phyloP scores from a whole-genome alignment of 2,888 invertebrate genomes.

The Cylindroiulus punctatus region DNA sequence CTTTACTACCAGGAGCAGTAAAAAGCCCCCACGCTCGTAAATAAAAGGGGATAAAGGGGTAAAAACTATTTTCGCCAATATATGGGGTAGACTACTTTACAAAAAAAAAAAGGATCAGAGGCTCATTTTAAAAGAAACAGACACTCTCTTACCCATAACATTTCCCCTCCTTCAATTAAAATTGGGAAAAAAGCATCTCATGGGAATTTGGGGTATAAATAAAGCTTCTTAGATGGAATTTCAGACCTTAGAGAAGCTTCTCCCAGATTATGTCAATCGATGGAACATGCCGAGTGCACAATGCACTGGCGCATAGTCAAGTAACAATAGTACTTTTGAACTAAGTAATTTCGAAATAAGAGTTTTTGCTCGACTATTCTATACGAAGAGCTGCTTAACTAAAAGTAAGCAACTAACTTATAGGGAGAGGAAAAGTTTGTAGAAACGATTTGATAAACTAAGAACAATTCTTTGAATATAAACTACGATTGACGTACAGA shows the following conservation, averaged over 20 bases:
- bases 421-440: not conserved
- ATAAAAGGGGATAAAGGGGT: not conserved
- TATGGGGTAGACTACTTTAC: not conserved
- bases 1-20: not conserved
- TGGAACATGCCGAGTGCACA: not conserved
- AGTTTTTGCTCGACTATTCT: not conserved
- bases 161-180: conserved; percentile 19
- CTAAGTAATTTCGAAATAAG: too few relatives aligned
- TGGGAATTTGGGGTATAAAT: not conserved
- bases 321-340: too few relatives aligned
- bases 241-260: conserved; percentile 29
- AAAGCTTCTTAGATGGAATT: conserved; percentile 29
- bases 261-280: not conserved
- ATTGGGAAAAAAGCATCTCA: not conserved
- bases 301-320: too few relatives aligned
- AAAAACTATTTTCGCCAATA: not conserved
- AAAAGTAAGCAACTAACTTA: not conserved
- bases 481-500: too few relatives aligned
- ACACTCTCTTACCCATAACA: not conserved
- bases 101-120: not conserved
- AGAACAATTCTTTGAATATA: not conserved
- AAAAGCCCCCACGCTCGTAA: not conserved
- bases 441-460: not conserved
- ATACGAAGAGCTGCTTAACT: not conserved
- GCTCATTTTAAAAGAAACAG: not conserved